Evolutionary conservation across 37 sponge, comb jelly and placozoan genomes (phyloP), one percentile per base, ranked within the genome.

Genomic region (Geodia barretti): DNA sequence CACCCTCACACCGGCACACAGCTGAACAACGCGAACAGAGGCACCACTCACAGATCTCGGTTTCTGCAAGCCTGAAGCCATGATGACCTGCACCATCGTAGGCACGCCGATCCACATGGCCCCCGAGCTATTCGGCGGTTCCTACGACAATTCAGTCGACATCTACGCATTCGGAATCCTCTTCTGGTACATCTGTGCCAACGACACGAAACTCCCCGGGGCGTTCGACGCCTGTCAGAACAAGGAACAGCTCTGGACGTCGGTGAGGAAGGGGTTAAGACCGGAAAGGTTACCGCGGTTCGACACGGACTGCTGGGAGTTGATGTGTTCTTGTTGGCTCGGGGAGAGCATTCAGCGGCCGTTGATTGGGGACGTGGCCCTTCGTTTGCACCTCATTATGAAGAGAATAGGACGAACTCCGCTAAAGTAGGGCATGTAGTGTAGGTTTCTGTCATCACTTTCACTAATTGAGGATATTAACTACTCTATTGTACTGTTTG

Each of bases 91-190:
- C 39, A 94, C 96, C 59, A 88, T 98, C 0, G 99, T 98, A 0
- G 99, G 99, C 37, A 98, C 99, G 0, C 99, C 99, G 24, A 98
- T 98, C 62, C 96, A 98, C 93, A 98, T 98, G 92, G 96, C 99
- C 21, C 99, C 99, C 0, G 99, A 98, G 75, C 81, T 98, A 32
- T 96, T 98, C 67, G 81, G 88, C 0, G 98, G 98, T 19, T 37
- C 60, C 39, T 98, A 98, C 73, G 96, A 95, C 80, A 82, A 74
- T 66, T 88, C 96, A 4, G 96, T 98, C 5, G 98, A 98, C 47
- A 91, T 98, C 58, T 98, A 98, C 41, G 98, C 98, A 40, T 93
- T 98, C 67, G 98, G 98, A 8, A 98, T 98, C 61, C 92, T 98
- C 47, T 95, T 95, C 94, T 98, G 98, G 98, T 93, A 87, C 93